A percentile compares a stretch with the other conserved stretches of the same genome.
Evolutionary conservation across 1,140 invertebrate species (phyloP).

Genomic region (Zaprionus africanus): DNA sequence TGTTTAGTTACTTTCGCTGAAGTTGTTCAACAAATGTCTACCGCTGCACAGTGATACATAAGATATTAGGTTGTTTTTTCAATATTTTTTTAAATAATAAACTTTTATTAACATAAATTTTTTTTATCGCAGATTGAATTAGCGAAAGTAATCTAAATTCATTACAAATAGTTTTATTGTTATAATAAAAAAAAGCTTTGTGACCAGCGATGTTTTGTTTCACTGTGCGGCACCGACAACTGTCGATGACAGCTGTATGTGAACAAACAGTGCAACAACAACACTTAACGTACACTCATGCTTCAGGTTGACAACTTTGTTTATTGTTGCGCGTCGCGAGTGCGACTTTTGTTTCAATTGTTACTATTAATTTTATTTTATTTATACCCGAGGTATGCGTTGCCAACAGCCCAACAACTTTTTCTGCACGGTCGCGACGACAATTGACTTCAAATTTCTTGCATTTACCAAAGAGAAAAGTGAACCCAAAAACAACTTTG

Average conservation of each 20-base stretch:
- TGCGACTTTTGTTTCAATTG: conserved; percentile 74
- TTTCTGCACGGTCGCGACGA: conserved; percentile 70
- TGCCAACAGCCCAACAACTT: conserved; percentile 44
- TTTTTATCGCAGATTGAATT: too few relatives aligned
- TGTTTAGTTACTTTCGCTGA: conserved; percentile 82
- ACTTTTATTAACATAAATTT: too few relatives aligned
- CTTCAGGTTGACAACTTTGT: conserved; percentile 56
- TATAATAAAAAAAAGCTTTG: too few relatives aligned
- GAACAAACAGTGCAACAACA: conserved; percentile 16
- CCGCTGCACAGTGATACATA: conserved; percentile 20
- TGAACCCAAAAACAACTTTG: conserved; percentile 58
- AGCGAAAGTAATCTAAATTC: too few relatives aligned
- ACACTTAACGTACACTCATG: conserved; percentile 44
- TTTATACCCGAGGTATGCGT: conserved; percentile 39
- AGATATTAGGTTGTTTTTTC: not conserved
- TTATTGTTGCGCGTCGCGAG: conserved; percentile 47
- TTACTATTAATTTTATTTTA: conserved; percentile 76
- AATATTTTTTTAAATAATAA: not conserved
- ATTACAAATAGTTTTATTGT: too few relatives aligned
- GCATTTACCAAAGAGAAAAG: conserved; percentile 68
- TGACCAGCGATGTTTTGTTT: not conserved
- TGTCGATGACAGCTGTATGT: conserved; percentile 58
- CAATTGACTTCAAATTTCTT: conserved; percentile 79
- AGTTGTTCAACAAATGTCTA: conserved; percentile 47
- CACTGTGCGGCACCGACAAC: conserved; percentile 33